These are phyloP conservation scores for Hippasteria phrygiana DNA, from an alignment of 53 echinoderm and acorn worm genomes.

Conservation along the genomic window DNA sequence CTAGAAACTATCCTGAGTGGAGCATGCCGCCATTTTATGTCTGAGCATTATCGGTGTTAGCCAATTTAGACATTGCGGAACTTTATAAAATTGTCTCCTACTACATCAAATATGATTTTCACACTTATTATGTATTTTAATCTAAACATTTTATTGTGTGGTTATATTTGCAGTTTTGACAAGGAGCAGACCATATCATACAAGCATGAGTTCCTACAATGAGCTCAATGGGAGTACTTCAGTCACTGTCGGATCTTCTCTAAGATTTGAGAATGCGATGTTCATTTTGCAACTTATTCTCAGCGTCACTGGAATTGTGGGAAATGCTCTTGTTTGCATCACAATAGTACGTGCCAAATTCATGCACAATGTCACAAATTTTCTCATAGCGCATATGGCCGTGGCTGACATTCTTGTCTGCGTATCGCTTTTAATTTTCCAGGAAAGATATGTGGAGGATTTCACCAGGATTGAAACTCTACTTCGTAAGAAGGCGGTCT, in stretches of 20 bases:
- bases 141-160: no score
- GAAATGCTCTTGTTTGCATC: slow-evolving; percentile 18
- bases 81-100: no score
- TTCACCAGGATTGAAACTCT: background rate
- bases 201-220: background rate
- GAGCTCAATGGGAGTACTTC: background rate
- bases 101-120: no score
- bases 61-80: no score
- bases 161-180: no score
- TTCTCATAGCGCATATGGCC: slow-evolving; percentile 38
- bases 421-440: background rate
- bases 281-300: slow-evolving; percentile 36
- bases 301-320: slow-evolving; percentile 4
- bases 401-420: slow-evolving; percentile 37
- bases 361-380: slow-evolving; percentile 50
- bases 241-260: background rate
- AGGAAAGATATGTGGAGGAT: background rate
- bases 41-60: no score
- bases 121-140: no score
- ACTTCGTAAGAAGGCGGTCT: background rate
- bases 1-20: no score
- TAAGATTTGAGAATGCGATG: slow-evolving; percentile 18
- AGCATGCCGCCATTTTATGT: no score
- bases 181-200: no score
- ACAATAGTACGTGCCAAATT: slow-evolving; percentile 33